Conservation (phyloP, 2,797 vertebrate genomes). For the Halcyon badia region DNA sequence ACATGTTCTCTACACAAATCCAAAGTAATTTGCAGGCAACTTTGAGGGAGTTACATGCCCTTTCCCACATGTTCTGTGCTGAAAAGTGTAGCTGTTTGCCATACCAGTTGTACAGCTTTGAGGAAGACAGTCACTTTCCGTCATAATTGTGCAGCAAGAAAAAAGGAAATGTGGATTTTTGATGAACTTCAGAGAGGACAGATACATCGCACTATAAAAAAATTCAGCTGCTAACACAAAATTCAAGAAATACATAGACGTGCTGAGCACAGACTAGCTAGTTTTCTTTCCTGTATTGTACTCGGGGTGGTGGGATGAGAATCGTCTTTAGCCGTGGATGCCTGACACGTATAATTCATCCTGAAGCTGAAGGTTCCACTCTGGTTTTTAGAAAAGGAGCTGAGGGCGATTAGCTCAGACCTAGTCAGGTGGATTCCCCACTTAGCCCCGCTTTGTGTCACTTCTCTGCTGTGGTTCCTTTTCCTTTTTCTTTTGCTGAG, state of each 20-base stretch:
- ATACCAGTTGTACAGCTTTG: background rate
- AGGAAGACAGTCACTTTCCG: background rate
- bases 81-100: background rate
- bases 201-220: background rate
- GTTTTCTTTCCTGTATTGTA: background rate
- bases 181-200: background rate
- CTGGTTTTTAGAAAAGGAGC: background rate
- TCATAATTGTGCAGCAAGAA: background rate
- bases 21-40: conserved; percentile 27
- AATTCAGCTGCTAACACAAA: background rate
- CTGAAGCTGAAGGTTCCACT: background rate
- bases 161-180: background rate
- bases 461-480: background rate
- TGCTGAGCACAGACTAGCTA: background rate
- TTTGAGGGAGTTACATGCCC: background rate
- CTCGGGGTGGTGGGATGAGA: background rate
- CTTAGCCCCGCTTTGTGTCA: background rate
- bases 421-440: background rate
- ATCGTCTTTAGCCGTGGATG: background rate
- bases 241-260: background rate
- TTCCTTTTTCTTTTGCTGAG: background rate
- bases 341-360: background rate
- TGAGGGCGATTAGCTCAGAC: background rate
- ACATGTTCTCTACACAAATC: conserved; percentile 43
- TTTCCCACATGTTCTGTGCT: conserved; percentile 37